Percentiles rank a stretch among this genome's conserved stretches.
phyloP scores from a whole-genome alignment of 2,888 invertebrate genomes.

The Monochamus alternatus region DNA sequence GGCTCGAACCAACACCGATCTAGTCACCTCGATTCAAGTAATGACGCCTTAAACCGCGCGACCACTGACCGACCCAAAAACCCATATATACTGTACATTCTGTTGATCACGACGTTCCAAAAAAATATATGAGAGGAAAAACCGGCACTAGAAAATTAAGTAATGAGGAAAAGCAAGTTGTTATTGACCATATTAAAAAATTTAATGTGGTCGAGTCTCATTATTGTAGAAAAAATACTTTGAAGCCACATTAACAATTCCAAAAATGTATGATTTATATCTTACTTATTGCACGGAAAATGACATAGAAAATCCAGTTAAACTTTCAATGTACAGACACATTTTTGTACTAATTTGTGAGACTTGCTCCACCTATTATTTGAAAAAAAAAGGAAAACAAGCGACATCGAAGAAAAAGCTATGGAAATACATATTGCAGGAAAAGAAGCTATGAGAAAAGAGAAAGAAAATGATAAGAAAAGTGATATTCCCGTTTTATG shows the following conservation, averaged over 20 bases:
- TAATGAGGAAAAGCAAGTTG: too few species aligned
- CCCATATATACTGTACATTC: conserved; percentile 26
- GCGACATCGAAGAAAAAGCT: background rate
- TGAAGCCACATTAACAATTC: conserved; percentile 36
- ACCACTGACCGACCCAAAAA: too few species aligned
- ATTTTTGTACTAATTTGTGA: conserved; percentile 40
- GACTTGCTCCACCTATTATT: conserved; percentile 33
- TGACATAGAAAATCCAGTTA: conserved; percentile 38
- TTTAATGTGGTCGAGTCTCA: conserved; percentile 39
- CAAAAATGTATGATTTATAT: conserved; percentile 44
- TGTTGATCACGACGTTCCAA: conserved; percentile 4
- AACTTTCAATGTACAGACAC: conserved; percentile 36
- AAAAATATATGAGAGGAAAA: conserved; percentile 39
- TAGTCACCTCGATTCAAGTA: too few species aligned
- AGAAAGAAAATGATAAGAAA: conserved; percentile 30
- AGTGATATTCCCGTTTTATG: conserved; percentile 22
- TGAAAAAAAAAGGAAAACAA: conserved; percentile 39
- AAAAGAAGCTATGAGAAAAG: conserved; percentile 20
- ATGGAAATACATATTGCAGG: background rate
- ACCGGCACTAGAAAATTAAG: conserved; percentile 35
- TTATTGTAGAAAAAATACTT: conserved; percentile 39
- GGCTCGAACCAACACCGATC: too few species aligned
- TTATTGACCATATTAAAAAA: conserved; percentile 31
- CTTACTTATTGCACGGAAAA: conserved; percentile 36
- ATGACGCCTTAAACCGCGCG: too few species aligned